Base-by-base conservation (phyloP, 1,140 invertebrate genomes). In the Drosophila tropicalis region DNA sequence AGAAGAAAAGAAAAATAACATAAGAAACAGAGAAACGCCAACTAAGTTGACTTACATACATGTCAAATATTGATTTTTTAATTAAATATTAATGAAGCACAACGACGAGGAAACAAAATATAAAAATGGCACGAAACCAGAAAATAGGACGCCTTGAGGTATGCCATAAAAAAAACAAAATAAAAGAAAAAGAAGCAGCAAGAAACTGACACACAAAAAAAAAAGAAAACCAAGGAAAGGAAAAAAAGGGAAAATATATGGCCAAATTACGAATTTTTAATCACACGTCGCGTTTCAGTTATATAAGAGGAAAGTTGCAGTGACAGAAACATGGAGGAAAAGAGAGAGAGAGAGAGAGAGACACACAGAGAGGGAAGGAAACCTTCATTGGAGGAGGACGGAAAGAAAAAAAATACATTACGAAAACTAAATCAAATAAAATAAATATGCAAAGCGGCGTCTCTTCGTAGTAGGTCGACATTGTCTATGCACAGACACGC, bases 71-170 rank as follows among this genome's bases (percentile, higher is more conserved):
- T 83, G 86, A 90, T 90, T 90, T 90, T 90, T 90, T 90, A 90
- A 90, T 90, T 90, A 90, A 90, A 90, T 90, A 90, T 90, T 86
- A 90, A 90, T 90, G 86, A 90, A 90, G 81, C 81, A 90, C 78
- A 69, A 79, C 62, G 60, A 62, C 39, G 25, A 34, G 10, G 47
- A 34, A n/a, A 60, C 15, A 40, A 36, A 44, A 47, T 22, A 34
- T 15, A 75, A 76, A 65, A 79, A 79, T 67, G 72, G 56, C 60
- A 70, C 55, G 67, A 58, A 74, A 64, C 75, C 57, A 63, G 61
- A 60, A 63, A 55, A 47, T 69, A 57, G 62, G 34, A 58, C 74
- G 74, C 74, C 74, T 69, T 66, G 65, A 76, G 74, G 74, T 72
- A 85, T 84, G 82, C 78, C 73, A 71, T 61, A 86, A 78, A 75